Conservation (phyloP, 2,113 vertebrate species). For the Telmatochromis sp. region DNA sequence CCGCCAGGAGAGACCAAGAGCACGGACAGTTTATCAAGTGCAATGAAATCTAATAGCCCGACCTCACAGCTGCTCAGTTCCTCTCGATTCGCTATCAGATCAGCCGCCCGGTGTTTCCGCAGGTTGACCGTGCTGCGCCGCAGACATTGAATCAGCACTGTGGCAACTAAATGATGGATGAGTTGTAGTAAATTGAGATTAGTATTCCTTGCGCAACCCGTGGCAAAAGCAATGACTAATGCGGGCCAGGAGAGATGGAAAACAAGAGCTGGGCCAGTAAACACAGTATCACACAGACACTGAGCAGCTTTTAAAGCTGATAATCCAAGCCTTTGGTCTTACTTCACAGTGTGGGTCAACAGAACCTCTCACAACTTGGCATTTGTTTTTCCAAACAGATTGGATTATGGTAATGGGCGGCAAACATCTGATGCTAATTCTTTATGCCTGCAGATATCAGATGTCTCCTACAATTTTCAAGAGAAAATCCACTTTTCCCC, state of each 20-base stretch:
- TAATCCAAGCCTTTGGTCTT: slow-evolving; percentile 7
- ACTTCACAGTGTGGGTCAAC: not conserved
- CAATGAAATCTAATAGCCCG: slow-evolving; percentile 12
- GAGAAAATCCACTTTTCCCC: slow-evolving; percentile 27
- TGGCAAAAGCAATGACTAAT: slow-evolving; percentile 14
- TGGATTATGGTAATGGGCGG: slow-evolving; percentile 39
- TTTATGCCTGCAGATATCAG: slow-evolving; percentile 11
- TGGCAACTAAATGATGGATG: slow-evolving; percentile 34
- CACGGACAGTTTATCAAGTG: slow-evolving; percentile 35
- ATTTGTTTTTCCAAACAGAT: slow-evolving; percentile 42
- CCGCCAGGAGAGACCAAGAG: not conserved
- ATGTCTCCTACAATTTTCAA: not conserved
- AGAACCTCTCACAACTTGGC: not conserved
- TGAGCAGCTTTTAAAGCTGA: not conserved
- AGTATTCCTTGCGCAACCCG: slow-evolving; percentile 32
- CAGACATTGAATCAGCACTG: slow-evolving; percentile 33
- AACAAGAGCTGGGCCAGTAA: slow-evolving; percentile 16
- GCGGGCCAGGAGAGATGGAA: not conserved
- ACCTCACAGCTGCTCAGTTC: not conserved
- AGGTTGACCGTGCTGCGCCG: not conserved
- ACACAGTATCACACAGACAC: not conserved
- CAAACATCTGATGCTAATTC: slow-evolving; percentile 50
- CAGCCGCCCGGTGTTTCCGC: not conserved
- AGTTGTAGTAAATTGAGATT: slow-evolving; percentile 20
- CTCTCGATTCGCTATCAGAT: not conserved